A percentile compares a stretch with the other conserved stretches of the same genome.
Evolutionary conservation across 2,888 invertebrate species (phyloP).

Genomic region (Noctua fimbriata): DNA sequence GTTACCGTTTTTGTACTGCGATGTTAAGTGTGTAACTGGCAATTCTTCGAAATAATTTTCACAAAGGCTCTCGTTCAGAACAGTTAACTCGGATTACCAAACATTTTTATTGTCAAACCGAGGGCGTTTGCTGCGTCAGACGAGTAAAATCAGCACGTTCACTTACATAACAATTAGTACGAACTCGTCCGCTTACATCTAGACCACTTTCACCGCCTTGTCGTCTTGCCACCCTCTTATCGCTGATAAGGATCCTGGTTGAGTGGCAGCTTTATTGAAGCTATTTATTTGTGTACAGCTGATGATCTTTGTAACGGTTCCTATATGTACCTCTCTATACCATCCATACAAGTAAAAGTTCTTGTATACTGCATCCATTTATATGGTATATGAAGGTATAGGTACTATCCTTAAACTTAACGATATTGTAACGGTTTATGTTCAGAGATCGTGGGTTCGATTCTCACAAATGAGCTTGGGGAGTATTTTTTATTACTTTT

Average conservation of each 20-base stretch:
- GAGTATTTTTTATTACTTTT: not conserved
- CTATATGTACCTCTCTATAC: not conserved
- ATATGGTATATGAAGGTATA: not conserved
- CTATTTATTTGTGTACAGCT: not conserved
- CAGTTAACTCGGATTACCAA: slow-evolving; percentile 51
- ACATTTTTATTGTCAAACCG: slow-evolving; percentile 62
- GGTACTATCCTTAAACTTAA: not conserved
- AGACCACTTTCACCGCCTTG: slow-evolving; percentile 66
- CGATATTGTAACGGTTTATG: not conserved
- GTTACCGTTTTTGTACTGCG: too few relatives aligned
- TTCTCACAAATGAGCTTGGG: not conserved
- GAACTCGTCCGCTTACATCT: slow-evolving; percentile 60
- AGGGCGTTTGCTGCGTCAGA: slow-evolving; percentile 50
- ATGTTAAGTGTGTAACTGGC: not conserved
- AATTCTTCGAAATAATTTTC: slow-evolving; percentile 15
- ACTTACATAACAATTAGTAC: slow-evolving; percentile 68
- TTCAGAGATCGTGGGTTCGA: not conserved
- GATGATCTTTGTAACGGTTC: not conserved
- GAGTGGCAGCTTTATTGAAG: slow-evolving; percentile 22
- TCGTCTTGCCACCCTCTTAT: slow-evolving; percentile 47
- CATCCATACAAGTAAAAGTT: not conserved
- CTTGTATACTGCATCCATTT: not conserved
- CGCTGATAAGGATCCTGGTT: slow-evolving; percentile 45
- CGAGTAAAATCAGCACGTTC: slow-evolving; percentile 63
- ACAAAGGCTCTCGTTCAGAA: not conserved